phyloP scores from a whole-genome alignment of 2,797 vertebrate species.

The Eurystomus glaucurus region DNA sequence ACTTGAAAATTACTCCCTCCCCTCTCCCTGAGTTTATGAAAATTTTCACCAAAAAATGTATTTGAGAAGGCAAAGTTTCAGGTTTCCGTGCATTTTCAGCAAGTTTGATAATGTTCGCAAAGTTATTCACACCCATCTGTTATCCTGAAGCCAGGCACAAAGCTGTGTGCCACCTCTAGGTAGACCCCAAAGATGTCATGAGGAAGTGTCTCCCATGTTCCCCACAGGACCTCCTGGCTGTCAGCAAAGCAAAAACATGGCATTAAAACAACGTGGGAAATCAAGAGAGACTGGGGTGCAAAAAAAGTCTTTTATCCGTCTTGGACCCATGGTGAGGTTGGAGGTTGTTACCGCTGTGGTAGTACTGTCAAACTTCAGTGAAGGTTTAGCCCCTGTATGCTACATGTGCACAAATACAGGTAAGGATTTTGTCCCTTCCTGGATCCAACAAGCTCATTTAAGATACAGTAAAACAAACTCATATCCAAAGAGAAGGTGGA shows the following conservation, averaged over 20 bases:
- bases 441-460: not conserved
- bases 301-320: not conserved
- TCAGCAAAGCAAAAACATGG: not conserved
- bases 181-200: fast-evolving
- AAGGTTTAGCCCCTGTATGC: not conserved
- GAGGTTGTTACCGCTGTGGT: not conserved
- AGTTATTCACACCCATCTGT: not conserved
- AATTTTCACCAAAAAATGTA: not conserved
- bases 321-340: not conserved
- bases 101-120: not conserved
- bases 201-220: not conserved
- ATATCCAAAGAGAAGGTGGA: not conserved
- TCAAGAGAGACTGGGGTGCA: not conserved
- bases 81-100: not conserved
- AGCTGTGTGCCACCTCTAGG: not conserved
- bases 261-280: not conserved
- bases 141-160: not conserved
- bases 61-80: not conserved
- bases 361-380: not conserved
- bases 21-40: not conserved
- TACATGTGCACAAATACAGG: not conserved
- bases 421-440: not conserved
- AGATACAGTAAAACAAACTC: not conserved
- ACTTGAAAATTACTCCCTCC: not conserved
- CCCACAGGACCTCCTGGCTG: not conserved